Evolutionary conservation across 1,140 invertebrate genomes (phyloP), one percentile per base, ranked within the genome.

Genomic region (Linepithema humile): DNA sequence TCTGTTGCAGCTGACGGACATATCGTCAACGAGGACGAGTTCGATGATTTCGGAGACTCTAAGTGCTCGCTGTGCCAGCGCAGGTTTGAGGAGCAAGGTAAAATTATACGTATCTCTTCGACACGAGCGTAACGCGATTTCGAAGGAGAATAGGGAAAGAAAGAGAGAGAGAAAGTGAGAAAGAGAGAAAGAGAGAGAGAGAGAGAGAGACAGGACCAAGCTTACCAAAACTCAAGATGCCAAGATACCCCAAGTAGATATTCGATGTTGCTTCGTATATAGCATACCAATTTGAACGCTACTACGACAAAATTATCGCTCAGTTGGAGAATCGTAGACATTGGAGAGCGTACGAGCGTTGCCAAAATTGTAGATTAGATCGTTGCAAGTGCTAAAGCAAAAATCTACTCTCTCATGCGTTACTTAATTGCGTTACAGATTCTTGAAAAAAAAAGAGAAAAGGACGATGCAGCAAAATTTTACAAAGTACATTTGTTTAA

Each of bases 1-100:
- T 95, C 89, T 95, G 94, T 96, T 96, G 94, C 96, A 96, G 96
- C 95, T 95, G 95, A 96, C 93, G 95, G 95, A 95, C 91, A 95
- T 94, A 94, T 95, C 94, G 95, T 94, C 94, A 94, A 95, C 95
- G 94, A 96, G 95, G 94, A 93, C 90, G 94, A 94, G 90, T 95
- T 95, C 92, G 96, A 96, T 93, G 95, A 94, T 89, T 94, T 92
- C 64, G 93, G 93, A 82, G 93, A 92, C 89, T 93, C 92, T 88
- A 96, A 95, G 95, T 96, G 95, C 93, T 96, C 95, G 95, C 95
- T 97, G 95, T 96, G 96, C 95, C 96, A 96, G 95, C 96, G 96
- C 95, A 96, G 96, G 92, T 96, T 96, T 96, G 96, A 96, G 94
- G 95, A 96, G 95, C 96, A 96, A 96, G 96, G 96, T 96, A 96